These are phyloP conservation scores for Apis cerana DNA, from an alignment of 1,140 invertebrate genomes.

Conservation along the genomic window DNA sequence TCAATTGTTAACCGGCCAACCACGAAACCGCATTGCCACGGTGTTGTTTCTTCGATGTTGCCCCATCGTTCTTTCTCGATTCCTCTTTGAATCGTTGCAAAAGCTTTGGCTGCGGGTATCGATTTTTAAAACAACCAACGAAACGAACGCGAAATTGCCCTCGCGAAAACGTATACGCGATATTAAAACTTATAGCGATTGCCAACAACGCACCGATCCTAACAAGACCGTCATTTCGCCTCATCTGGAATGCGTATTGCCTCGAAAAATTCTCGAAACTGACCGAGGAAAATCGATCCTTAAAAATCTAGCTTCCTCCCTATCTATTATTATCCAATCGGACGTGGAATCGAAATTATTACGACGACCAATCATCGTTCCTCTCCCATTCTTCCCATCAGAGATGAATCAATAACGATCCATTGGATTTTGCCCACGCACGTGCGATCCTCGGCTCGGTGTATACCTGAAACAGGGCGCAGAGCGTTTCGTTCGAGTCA, in stretches of 20 bases:
- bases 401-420: neutral
- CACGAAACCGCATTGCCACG: constrained; percentile 3
- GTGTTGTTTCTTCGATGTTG: neutral
- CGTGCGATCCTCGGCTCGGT: neutral
- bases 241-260: no score
- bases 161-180: no score
- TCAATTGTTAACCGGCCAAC: neutral
- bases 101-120: constrained; percentile 17
- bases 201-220: no score
- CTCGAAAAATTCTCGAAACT: no score
- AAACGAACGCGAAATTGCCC: neutral
- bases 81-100: constrained; percentile 2
- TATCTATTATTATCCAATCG: no score
- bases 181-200: no score
- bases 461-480: neutral
- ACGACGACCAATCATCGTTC: neutral
- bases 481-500: constrained; percentile 19
- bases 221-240: no score
- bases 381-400: neutral
- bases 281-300: no score
- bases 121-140: neutral
- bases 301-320: no score
- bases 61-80: neutral
- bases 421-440: constrained; percentile 21
- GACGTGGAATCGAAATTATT: no score